A percentile compares a stretch with the other conserved stretches of the same genome.
Evolutionary conservation across 2,113 vertebrate species (phyloP).

Genomic region (Platysternon megacephalum): DNA sequence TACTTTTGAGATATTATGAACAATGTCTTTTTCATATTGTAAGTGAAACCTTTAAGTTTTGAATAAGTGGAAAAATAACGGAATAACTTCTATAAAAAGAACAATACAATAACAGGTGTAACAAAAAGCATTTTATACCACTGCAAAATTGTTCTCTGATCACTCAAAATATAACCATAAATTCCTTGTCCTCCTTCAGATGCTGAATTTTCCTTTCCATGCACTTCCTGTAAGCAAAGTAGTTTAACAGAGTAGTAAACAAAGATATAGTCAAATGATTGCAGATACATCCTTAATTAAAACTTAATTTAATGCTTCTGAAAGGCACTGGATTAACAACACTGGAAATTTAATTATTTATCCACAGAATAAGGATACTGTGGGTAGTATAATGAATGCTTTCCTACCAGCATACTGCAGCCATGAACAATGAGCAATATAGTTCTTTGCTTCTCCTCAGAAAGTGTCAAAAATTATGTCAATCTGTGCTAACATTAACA

Average conservation of each 20-base stretch:
- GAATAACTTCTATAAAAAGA: neutral
- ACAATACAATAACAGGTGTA: neutral
- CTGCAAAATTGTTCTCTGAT: neutral
- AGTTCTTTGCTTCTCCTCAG: neutral
- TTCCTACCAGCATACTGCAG: slow-evolving; percentile 2
- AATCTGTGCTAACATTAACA: neutral
- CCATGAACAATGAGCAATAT: neutral
- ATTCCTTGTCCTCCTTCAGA: neutral
- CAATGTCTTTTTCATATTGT: slow-evolving; percentile 2
- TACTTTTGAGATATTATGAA: slow-evolving; percentile 26
- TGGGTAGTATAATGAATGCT: slow-evolving; percentile 19
- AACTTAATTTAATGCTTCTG: slow-evolving; percentile 60
- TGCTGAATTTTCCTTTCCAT: neutral
- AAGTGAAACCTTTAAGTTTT: neutral
- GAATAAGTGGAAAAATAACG: neutral
- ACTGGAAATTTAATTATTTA: slow-evolving; percentile 51
- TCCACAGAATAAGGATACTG: slow-evolving; percentile 37
- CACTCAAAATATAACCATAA: neutral
- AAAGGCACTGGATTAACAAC: slow-evolving; percentile 50
- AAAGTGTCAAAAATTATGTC: neutral
- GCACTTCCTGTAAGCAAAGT: neutral
- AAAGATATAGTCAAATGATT: slow-evolving; percentile 52
- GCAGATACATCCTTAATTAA: slow-evolving; percentile 55
- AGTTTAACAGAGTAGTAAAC: slow-evolving; percentile 28
- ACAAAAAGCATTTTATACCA: neutral